Evolutionary conservation across 2,888 invertebrate species (phyloP).

Genomic region (Hirtodrosophila histrioides): DNA sequence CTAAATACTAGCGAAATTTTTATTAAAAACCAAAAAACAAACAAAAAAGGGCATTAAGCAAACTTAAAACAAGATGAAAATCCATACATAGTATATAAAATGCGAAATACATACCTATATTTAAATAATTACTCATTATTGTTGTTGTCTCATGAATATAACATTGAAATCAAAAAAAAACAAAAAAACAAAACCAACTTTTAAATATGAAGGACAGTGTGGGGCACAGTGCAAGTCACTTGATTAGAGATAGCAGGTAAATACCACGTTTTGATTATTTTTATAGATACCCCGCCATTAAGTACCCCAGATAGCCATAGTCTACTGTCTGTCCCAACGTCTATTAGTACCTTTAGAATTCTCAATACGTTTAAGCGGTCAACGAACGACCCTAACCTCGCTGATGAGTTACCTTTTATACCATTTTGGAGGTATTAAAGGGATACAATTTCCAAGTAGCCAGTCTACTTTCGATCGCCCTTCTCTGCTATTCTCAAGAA

Average conservation of each 20-base stretch:
- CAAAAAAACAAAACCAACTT: slow-evolving; percentile 22
- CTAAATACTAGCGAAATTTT: slow-evolving; percentile 77
- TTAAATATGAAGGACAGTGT: slow-evolving; percentile 10
- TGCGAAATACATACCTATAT: slow-evolving; percentile 69
- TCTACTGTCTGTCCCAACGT: too few relatives aligned
- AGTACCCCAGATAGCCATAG: neutral
- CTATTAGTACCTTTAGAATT: too few relatives aligned
- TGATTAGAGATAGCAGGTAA: neutral
- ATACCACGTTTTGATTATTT: neutral
- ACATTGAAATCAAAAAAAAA: slow-evolving; percentile 60
- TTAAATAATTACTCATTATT: slow-evolving; percentile 75
- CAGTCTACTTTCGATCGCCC: too few relatives aligned
- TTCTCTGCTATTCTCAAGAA: too few relatives aligned
- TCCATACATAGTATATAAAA: slow-evolving; percentile 60
- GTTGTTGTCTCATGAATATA: slow-evolving; percentile 78
- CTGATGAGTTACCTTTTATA: too few relatives aligned
- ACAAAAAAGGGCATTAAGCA: slow-evolving; percentile 32
- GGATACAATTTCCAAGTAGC: too few relatives aligned
- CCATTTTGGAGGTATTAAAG: too few relatives aligned
- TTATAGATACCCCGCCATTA: neutral
- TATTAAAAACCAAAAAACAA: slow-evolving; percentile 20
- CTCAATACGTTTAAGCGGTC: too few relatives aligned
- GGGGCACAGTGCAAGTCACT: slow-evolving; percentile 23
- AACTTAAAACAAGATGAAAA: slow-evolving; percentile 37
- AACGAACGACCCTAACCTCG: too few relatives aligned